A percentile compares a stretch with the other conserved stretches of the same genome.
Evolutionary conservation across 92 coral and sea anemone species (phyloP).

Genomic region (Parazoanthus darwini): DNA sequence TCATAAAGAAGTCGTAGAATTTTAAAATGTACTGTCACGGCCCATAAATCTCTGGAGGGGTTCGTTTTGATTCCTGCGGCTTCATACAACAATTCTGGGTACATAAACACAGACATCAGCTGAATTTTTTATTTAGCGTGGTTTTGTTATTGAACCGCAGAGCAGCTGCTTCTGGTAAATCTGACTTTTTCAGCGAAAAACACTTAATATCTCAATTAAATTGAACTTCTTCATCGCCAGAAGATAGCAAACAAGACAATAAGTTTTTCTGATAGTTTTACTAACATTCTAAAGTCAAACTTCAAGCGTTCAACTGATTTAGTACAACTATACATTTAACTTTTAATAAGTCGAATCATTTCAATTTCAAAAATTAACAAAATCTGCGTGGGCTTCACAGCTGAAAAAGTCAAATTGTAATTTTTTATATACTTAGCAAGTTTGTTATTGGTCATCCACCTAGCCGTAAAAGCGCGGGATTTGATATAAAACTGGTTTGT

Average conservation of each 20-base stretch:
- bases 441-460: background rate
- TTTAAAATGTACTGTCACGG: constrained; percentile 11
- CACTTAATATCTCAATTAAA: background rate
- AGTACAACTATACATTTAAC: constrained; percentile 8
- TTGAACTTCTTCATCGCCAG: background rate
- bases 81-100: constrained; percentile 13
- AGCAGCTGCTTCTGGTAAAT: constrained; percentile 17
- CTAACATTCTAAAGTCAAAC: background rate
- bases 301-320: constrained; percentile 22
- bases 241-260: background rate
- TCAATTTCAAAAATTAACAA: constrained; percentile 22
- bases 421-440: background rate
- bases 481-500: background rate
- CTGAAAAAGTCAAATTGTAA: background rate
- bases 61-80: constrained; percentile 5
- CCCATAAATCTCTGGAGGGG: constrained; percentile 20
- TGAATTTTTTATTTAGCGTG: constrained; percentile 31
- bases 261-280: constrained; percentile 8
- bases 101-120: constrained; percentile 2
- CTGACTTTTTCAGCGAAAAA: background rate
- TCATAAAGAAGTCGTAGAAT: background rate
- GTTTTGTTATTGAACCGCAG: constrained; percentile 10
- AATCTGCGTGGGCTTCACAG: constrained; percentile 9
- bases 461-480: background rate
- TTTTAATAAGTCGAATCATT: constrained; percentile 26